Percentiles rank a stretch among this genome's conserved stretches.
These are phyloP conservation scores for Alosa alosa DNA, from an alignment of 2,113 vertebrate genomes.

Conservation along the genomic window DNA sequence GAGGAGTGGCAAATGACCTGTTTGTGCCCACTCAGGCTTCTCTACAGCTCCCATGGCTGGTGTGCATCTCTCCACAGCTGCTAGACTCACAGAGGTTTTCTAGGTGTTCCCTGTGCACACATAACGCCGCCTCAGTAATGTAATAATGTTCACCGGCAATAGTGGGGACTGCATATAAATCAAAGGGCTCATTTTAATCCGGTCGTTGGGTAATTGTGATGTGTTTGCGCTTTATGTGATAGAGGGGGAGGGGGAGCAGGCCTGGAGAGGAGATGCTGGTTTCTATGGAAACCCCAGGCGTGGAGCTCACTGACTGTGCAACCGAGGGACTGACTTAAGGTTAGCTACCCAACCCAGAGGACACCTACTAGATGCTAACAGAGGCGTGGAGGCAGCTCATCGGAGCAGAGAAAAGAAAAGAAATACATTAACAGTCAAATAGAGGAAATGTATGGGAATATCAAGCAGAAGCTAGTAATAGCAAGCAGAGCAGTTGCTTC, in stretches of 20 bases:
- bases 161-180: conserved; percentile 38
- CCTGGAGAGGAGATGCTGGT: conserved; percentile 72
- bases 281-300: conserved; percentile 74
- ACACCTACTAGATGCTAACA: neutral
- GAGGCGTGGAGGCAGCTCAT: conserved; percentile 30
- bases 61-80: neutral
- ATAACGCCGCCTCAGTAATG: neutral
- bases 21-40: neutral
- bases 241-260: conserved; percentile 67
- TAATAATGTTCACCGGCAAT: neutral
- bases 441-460: conserved; percentile 4
- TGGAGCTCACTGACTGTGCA: conserved; percentile 54
- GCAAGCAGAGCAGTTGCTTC: neutral
- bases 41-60: neutral
- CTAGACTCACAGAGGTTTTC: neutral
- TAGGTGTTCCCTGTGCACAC: neutral
- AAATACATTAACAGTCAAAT: neutral
- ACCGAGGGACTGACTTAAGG: conserved; percentile 41
- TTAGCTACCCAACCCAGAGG: conserved; percentile 19
- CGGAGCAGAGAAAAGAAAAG: conserved; percentile 18
- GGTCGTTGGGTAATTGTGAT: conserved; percentile 49
- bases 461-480: neutral
- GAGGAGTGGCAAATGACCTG: neutral
- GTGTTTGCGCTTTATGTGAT: conserved; percentile 56
- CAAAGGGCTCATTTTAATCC: conserved; percentile 47